Evolutionary conservation across 2,113 vertebrate genomes (phyloP).

Genomic region (Gyps fulvus): DNA sequence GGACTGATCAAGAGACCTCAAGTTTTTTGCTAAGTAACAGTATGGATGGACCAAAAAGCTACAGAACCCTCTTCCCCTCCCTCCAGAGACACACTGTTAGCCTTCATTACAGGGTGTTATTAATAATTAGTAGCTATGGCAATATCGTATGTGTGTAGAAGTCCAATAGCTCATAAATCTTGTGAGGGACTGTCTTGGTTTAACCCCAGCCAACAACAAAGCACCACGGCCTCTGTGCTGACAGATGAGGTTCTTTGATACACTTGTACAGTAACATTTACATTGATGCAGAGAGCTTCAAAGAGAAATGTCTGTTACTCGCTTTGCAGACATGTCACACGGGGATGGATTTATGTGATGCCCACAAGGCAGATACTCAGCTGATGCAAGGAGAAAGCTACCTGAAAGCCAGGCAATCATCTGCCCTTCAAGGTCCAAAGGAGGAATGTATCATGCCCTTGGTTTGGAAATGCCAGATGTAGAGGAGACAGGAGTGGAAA

Average conservation of each 20-base stretch:
- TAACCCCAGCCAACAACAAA: too few relatives aligned
- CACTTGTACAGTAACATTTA: too few relatives aligned
- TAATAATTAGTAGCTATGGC: not conserved
- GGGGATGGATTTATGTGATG: not conserved
- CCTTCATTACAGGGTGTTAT: not conserved
- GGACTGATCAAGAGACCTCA: not conserved
- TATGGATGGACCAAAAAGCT: not conserved
- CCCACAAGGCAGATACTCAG: not conserved
- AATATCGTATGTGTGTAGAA: not conserved
- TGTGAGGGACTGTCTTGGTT: not conserved
- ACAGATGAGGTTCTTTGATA: not conserved
- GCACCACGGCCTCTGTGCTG: not conserved
- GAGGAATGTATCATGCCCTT: not conserved
- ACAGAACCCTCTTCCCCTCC: not conserved
- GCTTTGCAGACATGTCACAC: not conserved
- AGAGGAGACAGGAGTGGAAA: not conserved
- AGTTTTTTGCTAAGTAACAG: not conserved
- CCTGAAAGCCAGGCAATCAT: not conserved
- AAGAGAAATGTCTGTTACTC: not conserved
- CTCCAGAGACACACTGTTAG: not conserved
- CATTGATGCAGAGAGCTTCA: not conserved
- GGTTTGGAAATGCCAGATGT: not conserved
- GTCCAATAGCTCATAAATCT: not conserved
- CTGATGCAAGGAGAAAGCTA: not conserved
- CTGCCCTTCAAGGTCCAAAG: not conserved